Conservation (phyloP, 2,888 invertebrate genomes). For the Chloromyia formosa region DNA sequence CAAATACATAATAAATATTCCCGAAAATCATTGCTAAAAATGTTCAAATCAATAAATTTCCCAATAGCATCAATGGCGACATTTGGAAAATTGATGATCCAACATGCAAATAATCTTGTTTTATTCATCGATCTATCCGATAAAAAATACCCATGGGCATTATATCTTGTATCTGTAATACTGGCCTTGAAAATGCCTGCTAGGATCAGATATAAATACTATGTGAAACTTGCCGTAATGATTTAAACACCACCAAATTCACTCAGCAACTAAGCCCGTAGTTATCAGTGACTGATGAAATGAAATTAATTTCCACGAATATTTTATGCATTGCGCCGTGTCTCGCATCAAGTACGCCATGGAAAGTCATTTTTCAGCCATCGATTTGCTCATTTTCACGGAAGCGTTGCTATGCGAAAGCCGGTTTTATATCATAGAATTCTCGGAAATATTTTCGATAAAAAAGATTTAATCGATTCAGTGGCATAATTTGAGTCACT, state of each 20-base stretch:
- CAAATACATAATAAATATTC: not conserved
- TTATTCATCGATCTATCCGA: not conserved
- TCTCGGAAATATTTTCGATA: not conserved
- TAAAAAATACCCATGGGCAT: not conserved
- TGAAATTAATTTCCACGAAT: not conserved
- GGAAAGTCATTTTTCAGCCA: too few relatives aligned
- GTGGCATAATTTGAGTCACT: not conserved
- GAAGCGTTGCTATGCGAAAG: not conserved
- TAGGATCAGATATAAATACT: too few relatives aligned
- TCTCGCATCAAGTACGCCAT: too few relatives aligned
- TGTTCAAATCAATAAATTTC: not conserved
- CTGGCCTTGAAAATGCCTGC: too few relatives aligned
- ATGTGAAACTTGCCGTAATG: not conserved
- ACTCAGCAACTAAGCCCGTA: not conserved
- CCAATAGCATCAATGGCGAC: not conserved
- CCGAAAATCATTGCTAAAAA: not conserved
- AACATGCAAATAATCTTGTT: not conserved
- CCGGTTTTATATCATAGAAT: not conserved
- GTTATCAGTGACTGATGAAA: constrained; percentile 1
- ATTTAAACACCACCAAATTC: not conserved
- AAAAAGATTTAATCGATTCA: not conserved
- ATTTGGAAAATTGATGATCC: not conserved
- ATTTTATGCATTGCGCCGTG: not conserved
- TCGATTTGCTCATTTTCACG: not conserved
- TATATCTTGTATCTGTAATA: not conserved